Evolutionary conservation across 2,113 vertebrate genomes (phyloP).

Genomic region (Phycodurus eques): DNA sequence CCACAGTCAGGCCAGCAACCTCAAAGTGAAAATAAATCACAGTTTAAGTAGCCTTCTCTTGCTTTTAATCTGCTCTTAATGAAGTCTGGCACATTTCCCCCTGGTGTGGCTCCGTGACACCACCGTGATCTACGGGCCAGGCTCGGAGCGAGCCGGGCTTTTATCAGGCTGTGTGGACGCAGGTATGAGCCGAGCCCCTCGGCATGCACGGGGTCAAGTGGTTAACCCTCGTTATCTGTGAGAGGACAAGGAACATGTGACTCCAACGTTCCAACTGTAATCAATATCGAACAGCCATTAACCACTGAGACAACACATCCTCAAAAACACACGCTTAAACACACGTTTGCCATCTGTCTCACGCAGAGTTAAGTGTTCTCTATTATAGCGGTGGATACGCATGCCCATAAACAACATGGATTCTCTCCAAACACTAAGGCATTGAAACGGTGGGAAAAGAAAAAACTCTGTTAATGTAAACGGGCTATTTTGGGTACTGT

Average conservation of each 20-base stretch:
- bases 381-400: constrained; percentile 31
- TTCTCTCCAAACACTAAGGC: constrained; percentile 46
- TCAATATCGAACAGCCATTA: constrained; percentile 69
- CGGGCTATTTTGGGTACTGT: constrained; percentile 56
- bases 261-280: constrained; percentile 52
- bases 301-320: constrained; percentile 50
- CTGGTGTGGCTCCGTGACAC: constrained; percentile 39
- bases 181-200: constrained; percentile 42
- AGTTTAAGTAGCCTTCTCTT: constrained; percentile 39
- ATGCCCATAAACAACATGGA: constrained; percentile 49
- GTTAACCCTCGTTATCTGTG: constrained; percentile 66
- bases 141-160: constrained; percentile 8
- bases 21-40: constrained; percentile 59
- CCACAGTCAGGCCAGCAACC: constrained; percentile 45
- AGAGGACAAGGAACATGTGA: constrained; percentile 55
- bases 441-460: constrained; percentile 51
- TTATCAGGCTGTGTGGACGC: constrained; percentile 2
- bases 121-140: constrained; percentile 35
- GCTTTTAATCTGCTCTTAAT: constrained; percentile 63
- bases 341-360: constrained; percentile 35
- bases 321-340: constrained; percentile 22
- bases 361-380: constrained; percentile 30
- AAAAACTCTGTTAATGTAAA: constrained; percentile 50
- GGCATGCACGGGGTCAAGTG: constrained; percentile 64
- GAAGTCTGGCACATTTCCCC: constrained; percentile 51